Evolutionary conservation across 2,797 vertebrate species (phyloP), one percentile per base, ranked within the genome.

Genomic region (Corythornis leucogaster): DNA sequence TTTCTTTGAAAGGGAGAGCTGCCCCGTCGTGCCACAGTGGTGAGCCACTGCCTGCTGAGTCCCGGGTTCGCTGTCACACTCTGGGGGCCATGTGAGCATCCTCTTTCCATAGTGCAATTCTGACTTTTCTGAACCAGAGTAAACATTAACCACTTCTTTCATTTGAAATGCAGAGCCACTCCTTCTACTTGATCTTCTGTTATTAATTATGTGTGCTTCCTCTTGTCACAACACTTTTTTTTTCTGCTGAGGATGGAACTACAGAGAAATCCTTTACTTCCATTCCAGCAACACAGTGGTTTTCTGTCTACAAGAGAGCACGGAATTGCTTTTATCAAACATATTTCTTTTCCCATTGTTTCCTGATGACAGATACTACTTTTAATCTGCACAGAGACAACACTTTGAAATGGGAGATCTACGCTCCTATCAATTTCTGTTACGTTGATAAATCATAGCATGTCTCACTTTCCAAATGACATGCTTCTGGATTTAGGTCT

Each of bases 301-400:
- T 95, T 88, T 87, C 69, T 79, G 46, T 35, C 69, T 92, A 17
- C 15, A 16, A 54, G 69, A 57, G 55, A 86, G 51, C 31, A 55
- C 43, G 59, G 79, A 80, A 85, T 53, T 57, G 70, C 84, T 90
- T 93, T 83, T 57, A 80, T 83, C 84, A 94, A 92, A 85, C 57
- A 46, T 61, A 70, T 86, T 92, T 89, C 58, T 83, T 85, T 75
- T 51, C 35, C 79, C 59, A 63, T 95, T 92, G 90, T 95, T 94
- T 93, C 84, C 62, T 83, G 84, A 85, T 90, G 93, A 96, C 92
- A 94, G 92, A 90, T 89, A 87, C 88, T 93, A 87, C 73, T 93
- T 79, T 93, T 90, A 90, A 83, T 90, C 74, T 67, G 54, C 58
- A 70, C 58, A 73, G 75, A 89, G 69, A 73, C 86, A 93, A 94